These are phyloP conservation scores for Hymenochirus boettgeri DNA, from an alignment of 2,113 vertebrate species.

Conservation along the genomic window DNA sequence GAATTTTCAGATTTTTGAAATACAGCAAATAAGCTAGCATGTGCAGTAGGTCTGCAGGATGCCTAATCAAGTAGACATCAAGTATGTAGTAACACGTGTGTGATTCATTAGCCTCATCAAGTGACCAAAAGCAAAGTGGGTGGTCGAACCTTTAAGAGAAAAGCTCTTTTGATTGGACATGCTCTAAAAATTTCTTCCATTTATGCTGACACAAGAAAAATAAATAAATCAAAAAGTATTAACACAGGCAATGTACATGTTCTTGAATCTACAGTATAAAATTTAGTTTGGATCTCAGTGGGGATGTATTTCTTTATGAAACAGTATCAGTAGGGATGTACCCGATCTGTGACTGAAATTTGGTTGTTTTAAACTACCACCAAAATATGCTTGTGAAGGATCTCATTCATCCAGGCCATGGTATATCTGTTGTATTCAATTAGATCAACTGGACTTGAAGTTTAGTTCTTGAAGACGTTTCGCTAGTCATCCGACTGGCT, in stretches of 20 bases:
- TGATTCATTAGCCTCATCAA: constrained; percentile 80
- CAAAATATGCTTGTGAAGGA: too few relatives aligned
- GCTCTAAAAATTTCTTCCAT: constrained; percentile 68
- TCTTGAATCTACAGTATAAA: constrained; percentile 70
- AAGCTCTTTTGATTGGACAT: too few relatives aligned
- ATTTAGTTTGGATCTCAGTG: constrained; percentile 62
- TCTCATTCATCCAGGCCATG: too few relatives aligned
- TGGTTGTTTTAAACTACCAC: too few relatives aligned
- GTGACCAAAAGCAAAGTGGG: constrained; percentile 92
- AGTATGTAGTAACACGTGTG: constrained; percentile 81
- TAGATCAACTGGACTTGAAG: too few relatives aligned
- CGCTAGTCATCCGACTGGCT: too few relatives aligned
- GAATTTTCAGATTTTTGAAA: too few relatives aligned
- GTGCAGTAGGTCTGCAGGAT: constrained; percentile 84
- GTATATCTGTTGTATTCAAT: too few relatives aligned
- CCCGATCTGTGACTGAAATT: too few relatives aligned
- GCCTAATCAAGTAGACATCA: constrained; percentile 84
- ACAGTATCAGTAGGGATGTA: too few relatives aligned
- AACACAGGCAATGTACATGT: constrained; percentile 68
- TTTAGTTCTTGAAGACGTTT: too few relatives aligned
- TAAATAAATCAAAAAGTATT: constrained; percentile 76
- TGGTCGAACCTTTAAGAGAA: constrained; percentile 84
- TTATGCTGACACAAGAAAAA: constrained; percentile 77
- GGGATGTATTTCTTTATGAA: constrained; percentile 52
- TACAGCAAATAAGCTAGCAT: constrained; percentile 84